Conservation (phyloP, 1,140 invertebrate genomes). For the Galleria mellonella region DNA sequence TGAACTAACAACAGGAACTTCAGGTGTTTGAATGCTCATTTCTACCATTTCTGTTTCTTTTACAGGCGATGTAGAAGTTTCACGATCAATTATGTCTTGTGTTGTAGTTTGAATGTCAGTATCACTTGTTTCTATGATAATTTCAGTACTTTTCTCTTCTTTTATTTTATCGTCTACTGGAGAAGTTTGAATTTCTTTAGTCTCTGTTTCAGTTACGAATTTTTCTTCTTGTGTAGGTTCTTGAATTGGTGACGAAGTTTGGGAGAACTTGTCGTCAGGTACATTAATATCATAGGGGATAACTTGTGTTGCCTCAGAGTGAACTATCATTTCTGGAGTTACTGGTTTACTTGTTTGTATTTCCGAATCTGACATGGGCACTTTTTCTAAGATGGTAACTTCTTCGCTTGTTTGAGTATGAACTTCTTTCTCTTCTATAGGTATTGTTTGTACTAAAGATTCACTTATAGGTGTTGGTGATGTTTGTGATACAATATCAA, state of each 20-base stretch:
- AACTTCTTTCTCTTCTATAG: constrained; percentile 57
- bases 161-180: constrained; percentile 38
- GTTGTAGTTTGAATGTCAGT: constrained; percentile 63
- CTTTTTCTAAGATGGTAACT: constrained; percentile 28
- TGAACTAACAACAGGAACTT: constrained; percentile 37
- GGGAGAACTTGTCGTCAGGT: constrained; percentile 65
- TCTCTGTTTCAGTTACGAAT: constrained; percentile 42
- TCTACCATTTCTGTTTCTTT: constrained; percentile 51
- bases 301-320: constrained; percentile 61
- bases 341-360: constrained; percentile 53
- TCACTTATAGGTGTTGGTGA: constrained; percentile 69
- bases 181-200: constrained; percentile 65
- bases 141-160: constrained; percentile 61
- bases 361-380: constrained; percentile 37
- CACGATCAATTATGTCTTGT: constrained; percentile 57
- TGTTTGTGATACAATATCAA: constrained; percentile 76
- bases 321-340: constrained; percentile 35
- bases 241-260: constrained; percentile 37
- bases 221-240: constrained; percentile 19
- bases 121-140: constrained; percentile 48
- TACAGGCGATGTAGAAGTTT: constrained; percentile 55
- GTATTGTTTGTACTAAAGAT: constrained; percentile 71
- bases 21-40: constrained; percentile 70
- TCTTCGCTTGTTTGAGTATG: constrained; percentile 50
- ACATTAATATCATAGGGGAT: constrained; percentile 44